Evolutionary conservation across 2,797 vertebrate genomes (phyloP), one percentile per base, ranked within the genome.

Genomic region (Jordanella pulchra): DNA sequence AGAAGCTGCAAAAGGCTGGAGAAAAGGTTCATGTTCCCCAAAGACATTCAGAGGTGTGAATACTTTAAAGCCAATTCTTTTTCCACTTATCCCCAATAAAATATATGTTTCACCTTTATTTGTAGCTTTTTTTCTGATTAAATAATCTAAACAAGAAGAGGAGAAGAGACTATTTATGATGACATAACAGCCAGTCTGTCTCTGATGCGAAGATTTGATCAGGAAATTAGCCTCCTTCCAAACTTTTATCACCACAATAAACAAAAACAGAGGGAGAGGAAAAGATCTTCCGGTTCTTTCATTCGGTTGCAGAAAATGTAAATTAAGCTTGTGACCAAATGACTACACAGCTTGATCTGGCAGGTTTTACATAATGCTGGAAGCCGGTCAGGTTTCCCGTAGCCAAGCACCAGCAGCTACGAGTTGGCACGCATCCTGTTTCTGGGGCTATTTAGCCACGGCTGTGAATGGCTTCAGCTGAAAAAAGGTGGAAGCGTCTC

Each of bases 341-440:
- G 86, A 89, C 80, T 87, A 71, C 84, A 87, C 84, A 87, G 83
- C 82, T 84, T 82, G 84, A 89, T 89, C 84, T 87, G 87, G 85
- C 87, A 81, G 83, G 63, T 90, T 91, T 39, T 86, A 84, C 80
- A 54, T 86, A 84, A 90, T 56, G 83, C 83, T 84, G 87, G 90
- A 87, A 86, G 71, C 2, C 30, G 78, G 42, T 47, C 1, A 55
- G 35, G 47, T 70, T 75, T 79, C 69, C 78, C 28, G 21, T 54
- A 25, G 84, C 88, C 90, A 90, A 86, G 86, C 76, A 60, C 76
- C 83, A 78, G 87, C 87, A 76, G 84, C 85, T 88, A 83, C 32
- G 18, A 76, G 82, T 89, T 88, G 90, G 89, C 89, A 81, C 66
- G 65, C 85, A 79, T 91, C 89, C 89, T 87, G 87, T 85, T 85